Evolutionary conservation across 2,888 invertebrate genomes (phyloP).

Genomic region (Drosophila emarginata): DNA sequence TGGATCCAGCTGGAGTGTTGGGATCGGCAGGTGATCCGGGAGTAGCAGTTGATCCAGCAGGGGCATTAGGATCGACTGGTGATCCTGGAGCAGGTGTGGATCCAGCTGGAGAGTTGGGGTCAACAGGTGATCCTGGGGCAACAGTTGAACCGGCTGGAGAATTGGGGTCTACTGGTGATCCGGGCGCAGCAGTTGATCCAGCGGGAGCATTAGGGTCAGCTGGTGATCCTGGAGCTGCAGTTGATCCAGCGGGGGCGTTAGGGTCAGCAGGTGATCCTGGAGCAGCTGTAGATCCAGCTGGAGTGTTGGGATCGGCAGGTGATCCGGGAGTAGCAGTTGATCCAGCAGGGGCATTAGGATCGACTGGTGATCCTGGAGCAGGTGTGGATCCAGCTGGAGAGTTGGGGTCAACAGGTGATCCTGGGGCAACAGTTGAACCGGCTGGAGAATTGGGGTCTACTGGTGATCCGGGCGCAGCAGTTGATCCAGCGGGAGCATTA

Average conservation of each 20-base stretch:
- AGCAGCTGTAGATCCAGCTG: conserved; percentile 9
- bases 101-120: conserved; percentile 40
- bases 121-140: conserved; percentile 23
- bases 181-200: conserved; percentile 24
- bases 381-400: conserved; percentile 19
- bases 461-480: not conserved
- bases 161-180: conserved; percentile 14
- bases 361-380: conserved; percentile 25
- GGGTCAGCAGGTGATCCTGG: conserved; percentile 29
- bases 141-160: conserved; percentile 19
- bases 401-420: not conserved
- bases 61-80: conserved; percentile 24
- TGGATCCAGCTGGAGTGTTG: conserved; percentile 29
- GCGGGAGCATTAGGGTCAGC: conserved; percentile 24
- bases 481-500: conserved; percentile 15
- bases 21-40: conserved; percentile 25
- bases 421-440: not conserved
- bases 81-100: conserved; percentile 30
- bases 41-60: conserved; percentile 29
- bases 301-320: conserved; percentile 32
- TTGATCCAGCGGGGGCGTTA: conserved; percentile 23
- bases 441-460: conserved; percentile 3
- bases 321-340: conserved; percentile 11
- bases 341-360: conserved; percentile 36
- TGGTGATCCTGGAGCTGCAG: not conserved